Evolutionary conservation across 2,113 vertebrate genomes (phyloP).

Genomic region (Actinemys pallida): DNA sequence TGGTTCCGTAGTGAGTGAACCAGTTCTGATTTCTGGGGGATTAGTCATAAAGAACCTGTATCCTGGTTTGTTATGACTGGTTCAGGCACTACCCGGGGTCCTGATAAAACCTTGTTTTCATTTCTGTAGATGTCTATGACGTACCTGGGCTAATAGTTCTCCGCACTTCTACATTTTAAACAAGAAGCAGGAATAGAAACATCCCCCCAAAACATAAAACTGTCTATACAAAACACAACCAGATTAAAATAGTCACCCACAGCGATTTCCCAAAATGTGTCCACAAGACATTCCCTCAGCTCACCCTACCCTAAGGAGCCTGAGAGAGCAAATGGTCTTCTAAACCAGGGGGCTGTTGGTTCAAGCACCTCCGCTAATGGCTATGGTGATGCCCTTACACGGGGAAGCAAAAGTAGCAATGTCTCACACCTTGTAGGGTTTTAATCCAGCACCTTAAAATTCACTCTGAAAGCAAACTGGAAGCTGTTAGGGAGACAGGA

Average conservation of each 20-base stretch:
- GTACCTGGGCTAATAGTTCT: rapidly evolving
- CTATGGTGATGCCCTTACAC: not conserved
- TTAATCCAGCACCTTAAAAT: not conserved
- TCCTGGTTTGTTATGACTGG: not conserved
- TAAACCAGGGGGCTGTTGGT: not conserved
- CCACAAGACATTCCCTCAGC: not conserved
- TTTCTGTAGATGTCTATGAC: not conserved
- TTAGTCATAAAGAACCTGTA: not conserved
- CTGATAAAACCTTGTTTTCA: not conserved
- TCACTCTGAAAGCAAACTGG: not conserved
- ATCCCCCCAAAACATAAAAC: not conserved
- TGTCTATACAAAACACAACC: not conserved
- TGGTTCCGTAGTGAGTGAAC: not conserved
- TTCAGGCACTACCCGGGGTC: not conserved
- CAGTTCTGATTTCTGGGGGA: not conserved
- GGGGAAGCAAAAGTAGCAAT: not conserved
- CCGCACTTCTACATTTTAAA: not conserved
- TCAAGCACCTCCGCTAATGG: not conserved
- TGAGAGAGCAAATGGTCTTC: not conserved
- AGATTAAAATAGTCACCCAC: rapidly evolving
- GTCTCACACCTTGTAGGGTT: too few relatives aligned
- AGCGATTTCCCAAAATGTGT: not conserved
- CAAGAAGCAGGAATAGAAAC: not conserved
- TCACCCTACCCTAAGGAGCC: not conserved
- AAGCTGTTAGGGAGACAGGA: not conserved